Conservation (phyloP, 1,140 invertebrate genomes). For the Venturia canescens region DNA sequence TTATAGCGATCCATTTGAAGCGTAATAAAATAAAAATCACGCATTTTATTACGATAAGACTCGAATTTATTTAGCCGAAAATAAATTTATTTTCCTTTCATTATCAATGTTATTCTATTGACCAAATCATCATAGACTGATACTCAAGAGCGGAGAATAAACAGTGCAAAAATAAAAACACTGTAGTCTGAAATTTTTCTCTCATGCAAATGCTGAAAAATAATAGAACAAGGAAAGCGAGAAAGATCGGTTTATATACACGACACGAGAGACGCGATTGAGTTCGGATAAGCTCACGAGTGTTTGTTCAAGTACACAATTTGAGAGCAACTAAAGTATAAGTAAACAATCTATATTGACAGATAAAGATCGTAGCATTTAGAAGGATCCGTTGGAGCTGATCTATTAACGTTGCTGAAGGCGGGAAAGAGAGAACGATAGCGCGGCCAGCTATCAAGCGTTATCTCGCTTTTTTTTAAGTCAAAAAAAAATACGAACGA, state of each 20-base stretch:
- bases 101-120: background rate
- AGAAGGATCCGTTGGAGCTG: constrained; percentile 43
- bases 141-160: background rate
- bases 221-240: background rate
- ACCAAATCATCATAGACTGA: background rate
- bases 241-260: constrained; percentile 32
- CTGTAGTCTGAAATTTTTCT: background rate
- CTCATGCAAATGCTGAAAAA: background rate
- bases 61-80: too few species aligned
- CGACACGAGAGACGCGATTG: constrained; percentile 28
- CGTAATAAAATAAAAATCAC: too few species aligned
- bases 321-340: constrained; percentile 52
- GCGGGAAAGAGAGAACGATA: background rate
- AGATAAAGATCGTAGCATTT: constrained; percentile 51
- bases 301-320: constrained; percentile 55
- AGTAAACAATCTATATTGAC: constrained; percentile 53
- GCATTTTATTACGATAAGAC: too few species aligned
- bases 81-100: too few species aligned
- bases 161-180: background rate
- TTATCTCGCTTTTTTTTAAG: constrained; percentile 27
- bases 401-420: constrained; percentile 35
- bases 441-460: constrained; percentile 4
- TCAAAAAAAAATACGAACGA: background rate
- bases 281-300: constrained; percentile 49
- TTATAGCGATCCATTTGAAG: too few species aligned